These are phyloP conservation scores for Octodon degus DNA, from an alignment of 2,113 vertebrate species.

Conservation along the genomic window DNA sequence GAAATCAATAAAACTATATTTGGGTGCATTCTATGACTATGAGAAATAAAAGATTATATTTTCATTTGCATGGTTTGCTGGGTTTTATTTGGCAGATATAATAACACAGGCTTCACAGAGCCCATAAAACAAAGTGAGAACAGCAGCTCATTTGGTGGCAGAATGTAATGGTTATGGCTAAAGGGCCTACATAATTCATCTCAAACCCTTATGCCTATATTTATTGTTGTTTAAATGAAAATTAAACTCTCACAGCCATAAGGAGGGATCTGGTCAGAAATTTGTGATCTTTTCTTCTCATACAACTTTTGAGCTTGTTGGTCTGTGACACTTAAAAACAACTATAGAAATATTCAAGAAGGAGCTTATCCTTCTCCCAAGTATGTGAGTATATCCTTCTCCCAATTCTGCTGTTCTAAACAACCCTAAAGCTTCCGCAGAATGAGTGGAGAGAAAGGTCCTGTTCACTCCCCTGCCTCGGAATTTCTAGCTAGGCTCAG, in stretches of 20 bases:
- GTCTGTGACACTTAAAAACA: background rate
- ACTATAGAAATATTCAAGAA: background rate
- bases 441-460: background rate
- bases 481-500: background rate
- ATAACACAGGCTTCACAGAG: constrained; percentile 85
- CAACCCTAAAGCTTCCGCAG: background rate
- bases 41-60: constrained; percentile 86
- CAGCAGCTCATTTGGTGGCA: constrained; percentile 88
- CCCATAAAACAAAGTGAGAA: constrained; percentile 89
- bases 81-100: constrained; percentile 88
- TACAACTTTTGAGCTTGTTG: constrained; percentile 29
- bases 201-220: constrained; percentile 86
- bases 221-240: constrained; percentile 89
- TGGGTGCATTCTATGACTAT: constrained; percentile 77
- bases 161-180: constrained; percentile 85
- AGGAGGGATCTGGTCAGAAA: constrained; percentile 83
- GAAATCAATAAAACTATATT: constrained; percentile 69
- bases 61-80: constrained; percentile 89
- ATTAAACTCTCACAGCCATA: constrained; percentile 86
- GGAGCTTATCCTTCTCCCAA: background rate
- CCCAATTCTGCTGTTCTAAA: background rate
- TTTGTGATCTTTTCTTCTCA: constrained; percentile 73
- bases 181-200: constrained; percentile 87
- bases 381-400: background rate
- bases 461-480: rapidly evolving